Percentiles rank a stretch among this genome's conserved stretches.
phyloP scores from a whole-genome alignment of 2,797 vertebrate genomes.

The Gastrophryne carolinensis region DNA sequence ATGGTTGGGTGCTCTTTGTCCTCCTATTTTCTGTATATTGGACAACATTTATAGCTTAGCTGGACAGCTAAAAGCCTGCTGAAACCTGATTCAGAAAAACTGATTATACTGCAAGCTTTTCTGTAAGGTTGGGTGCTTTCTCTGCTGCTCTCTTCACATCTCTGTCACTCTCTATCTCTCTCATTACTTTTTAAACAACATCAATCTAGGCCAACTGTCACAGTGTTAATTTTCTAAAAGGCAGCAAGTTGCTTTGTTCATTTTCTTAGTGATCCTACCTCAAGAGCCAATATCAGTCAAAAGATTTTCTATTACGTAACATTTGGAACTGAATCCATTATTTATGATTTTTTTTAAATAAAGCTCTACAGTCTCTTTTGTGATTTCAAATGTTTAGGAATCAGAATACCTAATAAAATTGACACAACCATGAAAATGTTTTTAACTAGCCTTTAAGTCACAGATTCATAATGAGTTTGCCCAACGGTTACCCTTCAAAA shows the following conservation, averaged over 20 bases:
- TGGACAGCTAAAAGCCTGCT: not conserved
- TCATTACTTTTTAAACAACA: not conserved
- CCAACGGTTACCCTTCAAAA: conserved; percentile 5
- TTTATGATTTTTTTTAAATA: not conserved
- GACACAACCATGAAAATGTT: not conserved
- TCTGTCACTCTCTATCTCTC: not conserved
- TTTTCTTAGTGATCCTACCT: not conserved
- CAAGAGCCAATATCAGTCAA: not conserved
- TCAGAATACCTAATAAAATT: conserved; percentile 7
- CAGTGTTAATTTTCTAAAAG: not conserved
- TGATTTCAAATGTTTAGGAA: conserved; percentile 6
- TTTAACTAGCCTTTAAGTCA: not conserved
- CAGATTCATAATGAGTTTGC: not conserved
- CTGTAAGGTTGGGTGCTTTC: not conserved
- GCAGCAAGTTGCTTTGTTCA: not conserved
- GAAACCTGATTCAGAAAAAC: not conserved
- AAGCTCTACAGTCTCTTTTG: not conserved
- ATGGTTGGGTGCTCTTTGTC: too few species aligned
- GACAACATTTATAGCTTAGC: too few species aligned
- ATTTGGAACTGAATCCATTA: conserved; percentile 7
- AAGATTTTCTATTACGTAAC: not conserved
- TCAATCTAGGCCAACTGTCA: not conserved
- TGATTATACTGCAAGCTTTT: not conserved
- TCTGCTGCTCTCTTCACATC: not conserved
- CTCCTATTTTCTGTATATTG: too few species aligned